phyloP scores from a whole-genome alignment of 37 sponge, comb jelly and placozoan genomes.

The Hexactinellida sp. region DNA sequence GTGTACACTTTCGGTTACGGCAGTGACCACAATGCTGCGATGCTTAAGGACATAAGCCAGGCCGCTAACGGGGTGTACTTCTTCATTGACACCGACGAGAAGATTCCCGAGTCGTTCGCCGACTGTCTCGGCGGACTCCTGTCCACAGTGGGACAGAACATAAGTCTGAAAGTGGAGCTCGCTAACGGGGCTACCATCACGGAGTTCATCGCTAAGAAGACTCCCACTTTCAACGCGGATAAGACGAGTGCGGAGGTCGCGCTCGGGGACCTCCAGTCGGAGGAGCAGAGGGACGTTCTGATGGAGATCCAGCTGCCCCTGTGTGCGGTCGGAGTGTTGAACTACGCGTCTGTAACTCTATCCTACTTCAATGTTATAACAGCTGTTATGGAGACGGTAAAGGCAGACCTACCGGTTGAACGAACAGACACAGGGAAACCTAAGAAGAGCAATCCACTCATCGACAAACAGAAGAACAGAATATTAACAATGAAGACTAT shows the following conservation, averaged over 20 bases:
- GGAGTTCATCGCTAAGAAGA: slow-evolving; percentile 41
- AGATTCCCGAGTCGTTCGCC: slow-evolving; percentile 89
- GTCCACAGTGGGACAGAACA: slow-evolving; percentile 80
- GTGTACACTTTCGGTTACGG: slow-evolving; percentile 91
- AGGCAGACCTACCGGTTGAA: slow-evolving; percentile 24
- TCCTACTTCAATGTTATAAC: slow-evolving; percentile 80
- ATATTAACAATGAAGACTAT: slow-evolving; percentile 37
- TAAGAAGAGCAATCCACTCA: slow-evolving; percentile 22
- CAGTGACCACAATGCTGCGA: slow-evolving; percentile 50
- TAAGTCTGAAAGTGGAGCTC: slow-evolving; percentile 43
- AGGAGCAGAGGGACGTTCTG: slow-evolving; percentile 72
- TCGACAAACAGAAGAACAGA: slow-evolving; percentile 58
- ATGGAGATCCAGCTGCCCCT: slow-evolving; percentile 50
- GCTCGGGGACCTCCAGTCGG: slow-evolving; percentile 80
- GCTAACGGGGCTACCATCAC: slow-evolving; percentile 31
- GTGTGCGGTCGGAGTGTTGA: not conserved
- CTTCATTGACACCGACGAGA: slow-evolving; percentile 73
- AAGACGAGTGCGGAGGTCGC: slow-evolving; percentile 43
- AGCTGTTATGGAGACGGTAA: slow-evolving; percentile 34
- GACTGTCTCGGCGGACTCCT: slow-evolving; percentile 88
- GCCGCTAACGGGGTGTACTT: slow-evolving; percentile 73
- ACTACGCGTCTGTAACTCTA: slow-evolving; percentile 27
- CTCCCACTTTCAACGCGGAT: slow-evolving; percentile 32
- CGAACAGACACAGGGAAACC: slow-evolving; percentile 24
- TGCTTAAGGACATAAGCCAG: slow-evolving; percentile 65